phyloP scores from a whole-genome alignment of 2,888 invertebrate genomes.

The Cheilosia grossa region DNA sequence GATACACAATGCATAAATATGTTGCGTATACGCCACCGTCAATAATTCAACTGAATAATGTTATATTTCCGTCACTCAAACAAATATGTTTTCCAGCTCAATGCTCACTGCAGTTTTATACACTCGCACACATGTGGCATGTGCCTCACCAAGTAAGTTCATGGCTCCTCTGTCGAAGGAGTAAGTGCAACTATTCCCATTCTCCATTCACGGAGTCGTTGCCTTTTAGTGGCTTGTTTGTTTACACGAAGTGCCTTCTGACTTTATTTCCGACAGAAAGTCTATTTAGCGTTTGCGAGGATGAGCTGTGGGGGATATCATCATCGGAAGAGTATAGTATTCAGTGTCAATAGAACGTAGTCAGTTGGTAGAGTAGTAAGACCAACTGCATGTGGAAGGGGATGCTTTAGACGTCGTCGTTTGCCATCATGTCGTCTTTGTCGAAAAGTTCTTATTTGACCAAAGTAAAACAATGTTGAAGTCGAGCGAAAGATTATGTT shows the following conservation, averaged over 20 bases:
- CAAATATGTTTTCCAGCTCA: slow-evolving; percentile 7
- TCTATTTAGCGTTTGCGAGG: slow-evolving; percentile 25
- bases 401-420: slow-evolving; percentile 8
- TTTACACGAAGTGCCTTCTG: slow-evolving; percentile 57
- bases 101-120: not conserved
- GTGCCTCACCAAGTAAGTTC: not conserved
- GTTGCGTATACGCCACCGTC: slow-evolving; percentile 9
- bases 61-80: not conserved
- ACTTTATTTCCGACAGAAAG: slow-evolving; percentile 35
- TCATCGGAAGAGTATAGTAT: slow-evolving; percentile 29
- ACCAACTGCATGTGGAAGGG: slow-evolving; percentile 25
- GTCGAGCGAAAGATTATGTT: slow-evolving; percentile 59
- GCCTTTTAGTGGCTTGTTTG: slow-evolving; percentile 72
- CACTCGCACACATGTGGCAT: not conserved
- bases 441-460: slow-evolving; percentile 51
- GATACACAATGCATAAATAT: not conserved
- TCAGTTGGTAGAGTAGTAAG: slow-evolving; percentile 45
- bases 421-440: slow-evolving; percentile 13
- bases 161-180: slow-evolving; percentile 19
- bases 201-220: slow-evolving; percentile 61
- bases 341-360: slow-evolving; percentile 64
- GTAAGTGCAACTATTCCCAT: slow-evolving; percentile 15
- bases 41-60: not conserved
- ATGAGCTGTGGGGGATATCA: slow-evolving; percentile 49
- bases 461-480: slow-evolving; percentile 52